These are phyloP conservation scores for Coremacera marginata DNA, from an alignment of 2,888 invertebrate genomes.

Conservation along the genomic window DNA sequence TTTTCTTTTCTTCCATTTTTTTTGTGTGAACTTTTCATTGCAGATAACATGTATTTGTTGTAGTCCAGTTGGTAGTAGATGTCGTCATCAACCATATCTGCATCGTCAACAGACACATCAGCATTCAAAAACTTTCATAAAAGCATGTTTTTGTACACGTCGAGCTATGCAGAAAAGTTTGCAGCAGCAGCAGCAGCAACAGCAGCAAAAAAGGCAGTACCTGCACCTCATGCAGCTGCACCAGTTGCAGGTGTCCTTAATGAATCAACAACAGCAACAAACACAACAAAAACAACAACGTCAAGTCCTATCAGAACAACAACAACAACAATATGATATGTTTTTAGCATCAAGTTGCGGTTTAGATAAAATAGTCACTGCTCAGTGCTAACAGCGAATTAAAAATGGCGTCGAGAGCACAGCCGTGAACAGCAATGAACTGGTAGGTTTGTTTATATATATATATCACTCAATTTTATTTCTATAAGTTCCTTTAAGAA, in stretches of 20 bases:
- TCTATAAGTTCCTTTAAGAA: too few species aligned
- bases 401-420: not conserved
- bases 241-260: constrained; percentile 46
- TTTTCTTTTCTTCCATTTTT: constrained; percentile 8
- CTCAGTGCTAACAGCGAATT: not conserved
- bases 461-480: too few species aligned
- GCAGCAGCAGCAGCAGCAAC: constrained; percentile 20
- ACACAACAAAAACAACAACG: constrained; percentile 29
- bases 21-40: constrained; percentile 19
- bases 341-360: constrained; percentile 19
- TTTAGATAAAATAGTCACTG: not conserved
- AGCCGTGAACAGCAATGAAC: not conserved
- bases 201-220: constrained; percentile 9
- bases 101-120: constrained; percentile 21
- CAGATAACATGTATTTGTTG: constrained; percentile 34
- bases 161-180: constrained; percentile 22
- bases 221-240: constrained; percentile 48
- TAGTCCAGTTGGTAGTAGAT: constrained; percentile 37
- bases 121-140: constrained; percentile 36
- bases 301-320: constrained; percentile 2
- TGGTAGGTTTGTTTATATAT: constrained; percentile 7
- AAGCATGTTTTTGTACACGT: constrained; percentile 9
- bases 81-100: constrained; percentile 36
- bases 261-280: constrained; percentile 37
- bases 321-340: constrained; percentile 9